Evolutionary conservation across 2,797 vertebrate genomes (phyloP), one percentile per base, ranked within the genome.

Genomic region (Emys orbicularis): DNA sequence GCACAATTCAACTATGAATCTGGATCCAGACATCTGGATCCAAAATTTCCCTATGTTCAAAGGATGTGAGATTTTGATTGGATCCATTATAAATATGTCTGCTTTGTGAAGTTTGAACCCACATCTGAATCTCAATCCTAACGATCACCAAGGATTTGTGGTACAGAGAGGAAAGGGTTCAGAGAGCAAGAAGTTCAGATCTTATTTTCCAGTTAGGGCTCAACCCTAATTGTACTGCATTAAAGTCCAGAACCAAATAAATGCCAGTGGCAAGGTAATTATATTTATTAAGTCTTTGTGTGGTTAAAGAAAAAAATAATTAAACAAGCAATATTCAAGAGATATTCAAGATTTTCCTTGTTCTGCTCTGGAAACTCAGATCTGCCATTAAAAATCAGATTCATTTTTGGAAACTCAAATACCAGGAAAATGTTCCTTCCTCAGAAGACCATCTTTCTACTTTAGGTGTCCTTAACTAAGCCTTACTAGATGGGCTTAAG

Each of bases 381-480:
- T 72, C 19, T 85, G 74, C 12, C 53, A 83, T 90, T 12, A 88
- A 79, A 57, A 29, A 90, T 50, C 77, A 90, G 47, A 77, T 2
- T 50, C 18, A 8, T 2, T 76, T 95, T 90, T 90, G 61, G 92
- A 93, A 91, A 72, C 53, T 88, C 61, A 10, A 80, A 68, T 54
- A 83, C 31, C 83, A 72, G 47, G 4, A 85, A 95, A 92, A 87
- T 18, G 76, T 57, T 27, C 9, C 74, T 79, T 74, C 41, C 15
- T 87, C 89, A 52, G 77, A 84, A 44, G 79, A 65, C 13, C 77
- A 2, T 4, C 10, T 2, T 80, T 88, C 84, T 77, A 80, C 41
- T 59, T 13, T 31, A 31, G 12, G 57, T 27, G 10, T 83, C 27
- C 3, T n/a, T 92, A 74, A 65, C 2, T 86, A 92, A 89, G 19